Base-by-base conservation (phyloP, 53 echinoderm and acorn worm species). In the Echinarachnius parma region DNA sequence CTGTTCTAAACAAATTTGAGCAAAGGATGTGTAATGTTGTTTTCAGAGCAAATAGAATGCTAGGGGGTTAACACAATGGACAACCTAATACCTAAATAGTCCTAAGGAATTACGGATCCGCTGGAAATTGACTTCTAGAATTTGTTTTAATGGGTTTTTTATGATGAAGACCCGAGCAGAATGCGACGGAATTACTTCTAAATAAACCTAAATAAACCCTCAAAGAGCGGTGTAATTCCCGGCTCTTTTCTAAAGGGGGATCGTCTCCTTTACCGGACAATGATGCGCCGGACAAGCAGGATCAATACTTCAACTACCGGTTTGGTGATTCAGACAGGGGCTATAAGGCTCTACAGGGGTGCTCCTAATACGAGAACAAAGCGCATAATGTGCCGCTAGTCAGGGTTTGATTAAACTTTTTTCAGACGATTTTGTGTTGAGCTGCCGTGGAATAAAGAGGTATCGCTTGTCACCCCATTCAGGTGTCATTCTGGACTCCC, bases 391-490 rank as follows among this genome's bases (percentile, higher is more conserved):
- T 72, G 57, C 42, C 56, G 74, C 57, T 53, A 53, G 57, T 55
- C 74, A 72, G 57, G 34, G 46, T 27, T 56, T 72, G 74, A 72
- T 72, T 36, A 56, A 56, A 72, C 34, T 68, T 48, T 57, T 69
- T 39, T 26, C 37, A 72, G 57, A 42, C 57, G 56, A 72, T 72
- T 72, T 57, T 45, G n/a, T n/a, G 74, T 28, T 56, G 74, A 72
- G 74, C 57, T 56, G 30, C 56, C 45, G 1, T 72, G 74, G n/a
- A 72, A 70, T 53, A 54, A 50, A 70, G 70, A 56, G 44, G 74
- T 56, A 55, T 72, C 57, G 46, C 74, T 72, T 72, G 74, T 42
- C 74, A 54, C 74, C 53, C 54, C 19, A 72, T 72, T 72, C 36
- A 72, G 27, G 56, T 72, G 74, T 72, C 70, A 54, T 54, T 56